A percentile compares a stretch with the other conserved stretches of the same genome.
Conservation (phyloP, 2,888 invertebrate genomes). For the Dryococelus australis region DNA sequence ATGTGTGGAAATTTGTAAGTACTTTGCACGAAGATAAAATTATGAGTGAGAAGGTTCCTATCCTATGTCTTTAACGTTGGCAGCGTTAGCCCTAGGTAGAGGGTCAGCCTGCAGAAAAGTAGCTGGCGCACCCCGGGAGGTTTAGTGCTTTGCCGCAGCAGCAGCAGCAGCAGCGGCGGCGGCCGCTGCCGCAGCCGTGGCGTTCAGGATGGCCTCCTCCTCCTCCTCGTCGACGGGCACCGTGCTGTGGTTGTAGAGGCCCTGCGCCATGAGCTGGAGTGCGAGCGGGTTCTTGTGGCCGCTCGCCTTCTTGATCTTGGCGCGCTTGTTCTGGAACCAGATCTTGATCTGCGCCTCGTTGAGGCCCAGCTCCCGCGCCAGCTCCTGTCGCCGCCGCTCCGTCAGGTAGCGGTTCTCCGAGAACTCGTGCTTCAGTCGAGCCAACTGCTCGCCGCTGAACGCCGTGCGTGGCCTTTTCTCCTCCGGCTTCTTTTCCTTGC, state of each 20-base stretch:
- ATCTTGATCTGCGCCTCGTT: conserved; percentile 98
- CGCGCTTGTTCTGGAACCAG: conserved; percentile 97
- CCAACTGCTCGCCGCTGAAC: conserved; percentile 92
- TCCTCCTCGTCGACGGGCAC: conserved; percentile 80
- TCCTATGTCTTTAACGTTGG: too few species aligned
- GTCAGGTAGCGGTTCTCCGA: conserved; percentile 92
- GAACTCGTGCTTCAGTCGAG: conserved; percentile 92
- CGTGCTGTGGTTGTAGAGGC: conserved; percentile 78
- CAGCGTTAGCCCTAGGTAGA: too few species aligned
- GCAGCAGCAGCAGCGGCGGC: conserved; percentile 29
- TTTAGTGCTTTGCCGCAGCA: not conserved
- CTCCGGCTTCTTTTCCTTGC: conserved; percentile 63
- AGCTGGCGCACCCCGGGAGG: not conserved
- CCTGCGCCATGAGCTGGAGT: conserved; percentile 91
- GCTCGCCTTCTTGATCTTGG: conserved; percentile 92
- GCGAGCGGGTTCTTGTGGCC: conserved; percentile 88
- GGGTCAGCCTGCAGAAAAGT: too few species aligned
- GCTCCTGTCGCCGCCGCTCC: conserved; percentile 86
- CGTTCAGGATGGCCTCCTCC: conserved; percentile 62
- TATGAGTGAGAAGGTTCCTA: too few species aligned
- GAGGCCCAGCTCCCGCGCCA: conserved; percentile 89
- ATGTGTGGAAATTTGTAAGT: too few species aligned
- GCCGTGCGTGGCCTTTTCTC: conserved; percentile 96
- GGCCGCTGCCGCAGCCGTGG: conserved; percentile 29
- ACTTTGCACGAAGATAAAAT: too few species aligned